phyloP scores from a whole-genome alignment of 2,888 invertebrate genomes.

The Eristalis arbustorum region DNA sequence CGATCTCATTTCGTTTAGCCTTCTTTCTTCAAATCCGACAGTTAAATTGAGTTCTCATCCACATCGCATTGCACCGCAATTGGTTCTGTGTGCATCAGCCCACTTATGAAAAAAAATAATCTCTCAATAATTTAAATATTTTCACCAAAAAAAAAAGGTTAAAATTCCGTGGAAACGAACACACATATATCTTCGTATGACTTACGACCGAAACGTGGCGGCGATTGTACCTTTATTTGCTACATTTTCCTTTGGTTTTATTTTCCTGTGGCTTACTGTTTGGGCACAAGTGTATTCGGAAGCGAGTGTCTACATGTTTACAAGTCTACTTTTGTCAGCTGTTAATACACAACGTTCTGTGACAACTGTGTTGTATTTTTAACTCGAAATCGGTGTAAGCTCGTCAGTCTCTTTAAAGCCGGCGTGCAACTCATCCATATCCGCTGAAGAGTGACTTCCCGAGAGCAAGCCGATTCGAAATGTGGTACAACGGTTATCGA shows the following conservation, averaged over 20 bases:
- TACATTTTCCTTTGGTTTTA: conserved; percentile 5
- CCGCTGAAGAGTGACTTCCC: not conserved
- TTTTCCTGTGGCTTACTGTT: not conserved
- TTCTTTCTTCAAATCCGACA: no score
- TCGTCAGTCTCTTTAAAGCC: conserved; percentile 18
- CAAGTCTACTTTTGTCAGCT: conserved; percentile 7
- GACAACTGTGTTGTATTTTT: conserved; percentile 37
- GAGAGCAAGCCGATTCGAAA: not conserved
- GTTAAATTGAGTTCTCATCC: not conserved
- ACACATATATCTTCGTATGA: not conserved
- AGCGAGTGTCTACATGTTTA: not conserved
- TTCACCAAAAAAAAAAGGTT: not conserved
- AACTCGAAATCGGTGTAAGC: not conserved
- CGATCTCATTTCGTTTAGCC: no score
- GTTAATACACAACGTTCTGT: not conserved
- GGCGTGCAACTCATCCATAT: not conserved
- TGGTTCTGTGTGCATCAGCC: not conserved
- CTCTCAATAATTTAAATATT: not conserved
- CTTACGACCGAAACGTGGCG: not conserved
- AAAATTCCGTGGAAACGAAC: not conserved
- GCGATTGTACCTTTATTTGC: not conserved
- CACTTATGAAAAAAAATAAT: not conserved
- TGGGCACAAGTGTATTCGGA: not conserved
- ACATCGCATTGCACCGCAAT: not conserved
- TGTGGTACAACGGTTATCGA: conserved; percentile 16